Evolutionary conservation across 2,797 vertebrate species (phyloP), one percentile per base, ranked within the genome.

Genomic region (Myotis findleyi): DNA sequence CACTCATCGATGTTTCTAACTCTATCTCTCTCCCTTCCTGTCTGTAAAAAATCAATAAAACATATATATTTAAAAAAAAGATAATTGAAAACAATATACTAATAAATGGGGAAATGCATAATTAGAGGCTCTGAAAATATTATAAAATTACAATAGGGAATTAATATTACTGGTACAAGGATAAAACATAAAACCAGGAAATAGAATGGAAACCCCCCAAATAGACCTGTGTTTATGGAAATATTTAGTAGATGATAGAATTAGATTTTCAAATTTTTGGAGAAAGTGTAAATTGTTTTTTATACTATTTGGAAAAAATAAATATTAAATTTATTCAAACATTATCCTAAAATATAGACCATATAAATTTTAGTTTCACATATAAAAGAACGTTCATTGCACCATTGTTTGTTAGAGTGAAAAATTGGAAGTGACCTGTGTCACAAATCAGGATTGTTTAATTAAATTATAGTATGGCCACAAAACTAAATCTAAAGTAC

Each of bases 371-470:
- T 0, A 68, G 3, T n/a, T 69, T 93, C 44, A 33, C 25, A 1
- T 92, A 27, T 72, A 57, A 72, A 93, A 66, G 38, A 41, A 69
- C 14, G 0, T 80, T 91, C 23, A 17, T 59, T 16, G 16, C 1
- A 44, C 2, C 25, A 87, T 53, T 95, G 30, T 79, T 62, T 73
- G 6, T 75, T 55, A 86, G n/a, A 86, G 33, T 80, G 30, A 76
- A 93, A 93, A 79, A 62, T 12, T 64, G 2, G 51, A 81, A 93
- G 81, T 68, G 72, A 69, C 33, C 51, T 53, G 6, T 51, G 13
- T 91, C 85, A 77, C 57, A 80, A 92, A 64, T 44, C 79, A 66
- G 68, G 9, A n/a, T 77, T 36, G 23, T 68, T 89, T 79, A 75
- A 53, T 89, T 11, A 84, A 84, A 77, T 89, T 62, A 41, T 49